Percentiles rank a stretch among this genome's conserved stretches.
Evolutionary conservation across 2,888 invertebrate species (phyloP).

Genomic region (Epirrhoe alternata): DNA sequence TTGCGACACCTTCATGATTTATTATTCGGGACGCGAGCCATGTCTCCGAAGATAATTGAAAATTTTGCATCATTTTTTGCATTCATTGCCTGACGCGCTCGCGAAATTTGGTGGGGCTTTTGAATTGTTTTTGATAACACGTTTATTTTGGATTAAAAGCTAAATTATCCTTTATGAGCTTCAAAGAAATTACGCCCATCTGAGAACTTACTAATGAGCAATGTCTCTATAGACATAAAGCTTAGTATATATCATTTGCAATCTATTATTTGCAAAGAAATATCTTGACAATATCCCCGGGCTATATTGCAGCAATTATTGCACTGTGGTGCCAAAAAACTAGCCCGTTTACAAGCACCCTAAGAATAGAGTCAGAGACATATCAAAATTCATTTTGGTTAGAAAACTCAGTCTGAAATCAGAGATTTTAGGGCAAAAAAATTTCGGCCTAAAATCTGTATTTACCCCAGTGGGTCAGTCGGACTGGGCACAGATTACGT

Average conservation of each 20-base stretch:
- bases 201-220: background rate
- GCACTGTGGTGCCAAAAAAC: too few species aligned
- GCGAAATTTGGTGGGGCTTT: constrained; percentile 25
- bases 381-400: background rate
- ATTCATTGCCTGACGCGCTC: constrained; percentile 34
- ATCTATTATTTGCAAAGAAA: too few species aligned
- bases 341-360: too few species aligned
- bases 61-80: constrained; percentile 57
- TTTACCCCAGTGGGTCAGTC: constrained; percentile 40
- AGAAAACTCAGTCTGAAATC: background rate
- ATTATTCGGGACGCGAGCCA: constrained; percentile 65
- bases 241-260: too few species aligned
- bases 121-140: constrained; percentile 15
- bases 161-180: background rate
- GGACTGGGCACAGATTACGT: constrained; percentile 35
- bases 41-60: constrained; percentile 64
- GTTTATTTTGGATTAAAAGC: constrained; percentile 6
- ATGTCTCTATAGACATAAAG: too few species aligned
- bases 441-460: constrained; percentile 4
- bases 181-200: background rate
- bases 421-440: constrained; percentile 10
- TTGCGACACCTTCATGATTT: constrained; percentile 76
- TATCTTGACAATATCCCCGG: too few species aligned
- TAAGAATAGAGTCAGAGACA: too few species aligned
- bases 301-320: too few species aligned